These are phyloP conservation scores for Pseudocheirus occidentalis DNA, from an alignment of 2,797 vertebrate genomes.

Conservation along the genomic window DNA sequence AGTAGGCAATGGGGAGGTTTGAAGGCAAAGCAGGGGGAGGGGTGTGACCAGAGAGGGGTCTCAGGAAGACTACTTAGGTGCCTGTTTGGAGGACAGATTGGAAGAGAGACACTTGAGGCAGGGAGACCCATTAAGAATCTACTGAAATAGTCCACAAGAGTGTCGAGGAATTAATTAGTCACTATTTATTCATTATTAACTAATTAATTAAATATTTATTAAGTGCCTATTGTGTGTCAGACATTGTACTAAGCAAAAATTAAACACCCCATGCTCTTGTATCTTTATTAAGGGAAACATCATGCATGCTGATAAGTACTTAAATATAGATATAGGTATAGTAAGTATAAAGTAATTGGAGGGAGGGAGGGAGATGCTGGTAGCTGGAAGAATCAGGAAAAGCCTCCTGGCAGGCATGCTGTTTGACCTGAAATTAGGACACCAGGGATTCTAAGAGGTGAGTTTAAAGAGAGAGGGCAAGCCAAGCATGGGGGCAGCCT, in stretches of 20 bases:
- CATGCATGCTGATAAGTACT: background rate
- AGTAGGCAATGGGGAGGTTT: background rate
- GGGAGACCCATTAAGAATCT: background rate
- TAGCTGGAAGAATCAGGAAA: background rate
- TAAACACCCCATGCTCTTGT: too few species aligned
- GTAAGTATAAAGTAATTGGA: background rate
- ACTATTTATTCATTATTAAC: background rate
- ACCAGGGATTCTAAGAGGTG: background rate
- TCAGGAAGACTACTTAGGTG: background rate
- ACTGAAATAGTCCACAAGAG: background rate
- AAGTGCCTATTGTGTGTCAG: background rate
- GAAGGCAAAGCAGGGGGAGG: background rate
- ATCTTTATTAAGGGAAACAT: background rate
- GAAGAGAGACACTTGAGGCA: background rate
- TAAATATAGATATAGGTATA: background rate
- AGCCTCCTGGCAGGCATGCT: background rate
- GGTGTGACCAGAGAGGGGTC: background rate
- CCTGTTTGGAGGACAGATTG: background rate
- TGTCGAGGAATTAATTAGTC: background rate
- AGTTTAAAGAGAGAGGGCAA: background rate
- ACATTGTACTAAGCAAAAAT: background rate
- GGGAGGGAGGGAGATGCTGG: fast-evolving
- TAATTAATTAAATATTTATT: background rate
- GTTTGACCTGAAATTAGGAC: background rate
- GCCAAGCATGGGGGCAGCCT: background rate